These are phyloP conservation scores for Dysmachus trigonus DNA, from an alignment of 2,888 invertebrate species.

Conservation along the genomic window DNA sequence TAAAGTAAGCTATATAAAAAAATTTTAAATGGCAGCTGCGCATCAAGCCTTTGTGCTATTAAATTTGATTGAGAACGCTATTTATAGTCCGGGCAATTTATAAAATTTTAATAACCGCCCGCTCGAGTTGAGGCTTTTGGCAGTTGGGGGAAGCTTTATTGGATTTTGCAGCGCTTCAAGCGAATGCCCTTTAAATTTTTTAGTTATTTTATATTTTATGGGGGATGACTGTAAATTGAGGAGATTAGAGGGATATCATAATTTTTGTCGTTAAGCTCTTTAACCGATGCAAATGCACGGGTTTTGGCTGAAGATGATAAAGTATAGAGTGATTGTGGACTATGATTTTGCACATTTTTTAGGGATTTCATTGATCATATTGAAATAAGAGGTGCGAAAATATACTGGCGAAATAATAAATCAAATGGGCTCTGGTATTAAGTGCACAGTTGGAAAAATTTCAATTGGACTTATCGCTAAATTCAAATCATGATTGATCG, in stretches of 20 bases:
- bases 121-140: neutral
- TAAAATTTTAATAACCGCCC: slow-evolving; percentile 26
- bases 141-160: neutral
- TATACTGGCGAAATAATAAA: too few species aligned
- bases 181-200: neutral
- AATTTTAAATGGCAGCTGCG: slow-evolving; percentile 13
- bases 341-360: neutral
- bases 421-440: too few species aligned
- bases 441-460: too few species aligned
- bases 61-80: slow-evolving; percentile 20
- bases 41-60: neutral
- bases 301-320: neutral
- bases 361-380: neutral
- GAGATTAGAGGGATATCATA: neutral
- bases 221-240: neutral
- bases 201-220: neutral
- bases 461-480: too few species aligned
- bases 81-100: slow-evolving; percentile 1
- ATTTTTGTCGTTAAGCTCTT: neutral
- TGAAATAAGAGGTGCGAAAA: neutral
- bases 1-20: neutral
- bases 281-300: neutral
- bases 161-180: neutral
- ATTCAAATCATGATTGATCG: too few species aligned
- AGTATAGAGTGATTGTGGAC: neutral